Evolutionary conservation across 2,888 invertebrate species (phyloP), one percentile per base, ranked within the genome.

Genomic region (Apomyelois bistriatella): DNA sequence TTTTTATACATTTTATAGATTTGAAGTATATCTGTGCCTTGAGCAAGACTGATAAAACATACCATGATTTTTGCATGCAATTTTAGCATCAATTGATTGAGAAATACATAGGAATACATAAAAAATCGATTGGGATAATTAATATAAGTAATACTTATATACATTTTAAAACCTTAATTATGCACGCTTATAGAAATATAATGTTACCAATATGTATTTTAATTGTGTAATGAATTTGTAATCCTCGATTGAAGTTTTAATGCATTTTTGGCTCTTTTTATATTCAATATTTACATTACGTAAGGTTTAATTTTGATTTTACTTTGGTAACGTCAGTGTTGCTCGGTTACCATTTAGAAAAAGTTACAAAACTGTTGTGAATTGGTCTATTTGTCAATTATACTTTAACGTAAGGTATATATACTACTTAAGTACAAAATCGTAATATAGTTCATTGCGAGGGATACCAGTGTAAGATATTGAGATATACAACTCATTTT

Each of bases 11-110:
- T 62, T 61, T 63, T 60, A 51, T 59, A 58, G 67, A 72, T 75
- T 69, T 59, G 63, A 72, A 55, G 32, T 32, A 57, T 66, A 74
- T 79, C 66, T 77, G 86, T 86, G 86, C 86, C 86, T 85, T 83
- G 66, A 65, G 59, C 65, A 79, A 85, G 85, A 85, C 84, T 85
- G 85, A 75, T 59, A 65, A 64, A 64, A 22, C 5, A 55, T 70
- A 65, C 64, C 62, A 64, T 15, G 55, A 22, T 49, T n/a, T 15
- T 41, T 16, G n/a, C 16, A 38, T 48, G 10, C 36, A 17, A 38
- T 38, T 36, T 12, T 37, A n/a, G n/a, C n/a, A n/a, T n/a, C n/a
- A n/a, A n/a, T 38, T 8, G 1, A 38, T 38, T 28, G 12, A 38
- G 6, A 9, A 37, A 37, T 15, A 15, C 3, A 38, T 38, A 12